Evolutionary conservation across 2,888 invertebrate species (phyloP), one percentile per base, ranked within the genome.

Genomic region (Eugnorisma glareosa): DNA sequence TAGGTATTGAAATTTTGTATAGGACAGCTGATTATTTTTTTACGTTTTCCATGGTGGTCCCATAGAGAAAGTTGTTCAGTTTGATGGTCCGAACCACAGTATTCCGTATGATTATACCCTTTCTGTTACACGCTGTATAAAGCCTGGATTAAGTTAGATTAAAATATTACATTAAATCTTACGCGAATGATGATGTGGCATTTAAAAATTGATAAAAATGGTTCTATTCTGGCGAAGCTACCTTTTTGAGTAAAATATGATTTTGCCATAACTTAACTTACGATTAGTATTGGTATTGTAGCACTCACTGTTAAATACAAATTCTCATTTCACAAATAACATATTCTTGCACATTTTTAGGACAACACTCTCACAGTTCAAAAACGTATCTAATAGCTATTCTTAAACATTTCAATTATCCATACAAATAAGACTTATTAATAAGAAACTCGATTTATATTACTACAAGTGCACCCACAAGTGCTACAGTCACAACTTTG

Each of bases 401-500:
- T 35, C 64, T 61, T 72, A 71, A 21, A 76, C 35, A 81, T 73
- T 75, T 78, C 69, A 82, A 69, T 64, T 77, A 81, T 79, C 10
- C 81, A 81, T 88, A 84, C 67, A 77, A 70, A 73, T 83, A 77
- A 61, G 21, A 67, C 40, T 82, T 67, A 84, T 75, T 77, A 77
- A 67, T 77, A 80, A 72, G 75, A 76, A 88, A 86, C 61, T 86
- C 71, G 74, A 75, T 66, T 73, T 67, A 43, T 69, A 75, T 67
- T 64, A n/a, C 85, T 84, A 83, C 57, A 48, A 76, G 76, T 81
- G 73, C 67, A n/a, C n/a, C n/a, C n/a, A n/a, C n/a, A n/a, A n/a
- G n/a, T 77, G 67, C 63, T 78, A 79, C 63, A 72, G 72, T 84
- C 85, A 88, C 72, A 86, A 86, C 82, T 79, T 82, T 75, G 75